Evolutionary conservation across 2,888 invertebrate species (phyloP).

Genomic region (Halictus ligatus): DNA sequence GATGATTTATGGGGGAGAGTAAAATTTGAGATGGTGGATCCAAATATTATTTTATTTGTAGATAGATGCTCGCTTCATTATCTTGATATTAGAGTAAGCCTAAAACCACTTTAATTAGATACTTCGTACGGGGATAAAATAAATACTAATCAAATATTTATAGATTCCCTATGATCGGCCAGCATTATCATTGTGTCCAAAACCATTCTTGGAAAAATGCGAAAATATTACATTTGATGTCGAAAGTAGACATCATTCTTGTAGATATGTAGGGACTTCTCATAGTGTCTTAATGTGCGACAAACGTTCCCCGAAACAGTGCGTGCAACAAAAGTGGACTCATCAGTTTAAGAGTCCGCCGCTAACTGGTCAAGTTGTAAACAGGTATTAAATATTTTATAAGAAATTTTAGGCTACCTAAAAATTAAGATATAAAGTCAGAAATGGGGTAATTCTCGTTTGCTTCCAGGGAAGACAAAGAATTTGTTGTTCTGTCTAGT

Average conservation of each 20-base stretch:
- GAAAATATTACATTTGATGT: conserved; percentile 75
- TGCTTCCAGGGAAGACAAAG: conserved; percentile 72
- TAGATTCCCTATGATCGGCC: conserved; percentile 72
- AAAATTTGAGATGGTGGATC: conserved; percentile 72
- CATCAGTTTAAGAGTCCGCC: conserved; percentile 86
- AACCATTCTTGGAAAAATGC: conserved; percentile 75
- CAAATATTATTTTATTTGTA: conserved; percentile 73
- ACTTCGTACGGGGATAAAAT: neutral
- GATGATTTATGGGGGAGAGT: conserved; percentile 78
- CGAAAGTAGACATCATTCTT: conserved; percentile 74
- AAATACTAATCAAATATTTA: conserved; percentile 15
- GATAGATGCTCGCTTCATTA: conserved; percentile 80
- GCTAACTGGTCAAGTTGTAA: conserved; percentile 83
- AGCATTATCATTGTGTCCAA: conserved; percentile 77
- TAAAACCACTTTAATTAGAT: neutral
- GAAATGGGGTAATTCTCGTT: neutral
- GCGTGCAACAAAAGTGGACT: conserved; percentile 86
- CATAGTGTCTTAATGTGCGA: conserved; percentile 80
- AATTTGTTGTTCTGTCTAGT: conserved; percentile 77
- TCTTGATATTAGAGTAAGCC: conserved; percentile 76
- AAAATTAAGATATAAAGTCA: neutral
- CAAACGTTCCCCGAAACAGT: conserved; percentile 72
- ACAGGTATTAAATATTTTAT: conserved; percentile 77
- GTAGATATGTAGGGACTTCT: conserved; percentile 78
- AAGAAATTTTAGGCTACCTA: neutral